Evolutionary conservation across 2,113 vertebrate species (phyloP).

Genomic region (Amia ocellicauda): DNA sequence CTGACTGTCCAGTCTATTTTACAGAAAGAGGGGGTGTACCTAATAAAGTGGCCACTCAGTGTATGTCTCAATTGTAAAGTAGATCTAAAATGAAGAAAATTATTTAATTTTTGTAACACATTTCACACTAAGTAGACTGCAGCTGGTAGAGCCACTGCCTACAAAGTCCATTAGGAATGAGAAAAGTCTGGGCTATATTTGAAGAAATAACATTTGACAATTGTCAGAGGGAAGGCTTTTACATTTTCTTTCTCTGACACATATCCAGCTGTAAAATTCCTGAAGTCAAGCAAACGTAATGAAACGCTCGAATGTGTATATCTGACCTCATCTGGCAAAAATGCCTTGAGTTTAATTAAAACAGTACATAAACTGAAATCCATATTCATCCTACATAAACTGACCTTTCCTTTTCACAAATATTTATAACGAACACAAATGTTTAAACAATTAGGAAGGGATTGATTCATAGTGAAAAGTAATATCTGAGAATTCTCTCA

Average conservation of each 20-base stretch:
- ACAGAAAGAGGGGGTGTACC: too few relatives aligned
- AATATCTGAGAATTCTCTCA: too few relatives aligned
- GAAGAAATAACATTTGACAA: conserved; percentile 20
- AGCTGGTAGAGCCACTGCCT: background rate
- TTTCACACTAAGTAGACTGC: background rate
- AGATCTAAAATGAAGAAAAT: background rate
- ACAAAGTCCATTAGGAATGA: conserved; percentile 5
- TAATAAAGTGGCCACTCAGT: too few relatives aligned
- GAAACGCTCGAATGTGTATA: conserved; percentile 20
- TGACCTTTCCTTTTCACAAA: background rate
- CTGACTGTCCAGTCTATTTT: too few relatives aligned
- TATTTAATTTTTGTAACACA: background rate
- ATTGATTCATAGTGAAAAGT: too few relatives aligned
- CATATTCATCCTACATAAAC: background rate
- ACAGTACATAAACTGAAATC: background rate
- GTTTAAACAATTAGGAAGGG: too few relatives aligned
- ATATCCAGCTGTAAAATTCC: conserved; percentile 22
- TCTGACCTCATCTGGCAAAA: conserved; percentile 18
- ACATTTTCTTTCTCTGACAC: conserved; percentile 3
- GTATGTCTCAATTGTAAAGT: conserved; percentile 6
- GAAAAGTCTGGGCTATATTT: conserved; percentile 16
- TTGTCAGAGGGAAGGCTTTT: conserved; percentile 12
- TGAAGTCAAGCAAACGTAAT: conserved; percentile 21
- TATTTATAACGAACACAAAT: too few relatives aligned
- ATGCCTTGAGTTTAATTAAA: conserved; percentile 25